phyloP scores from a whole-genome alignment of 1,140 invertebrate genomes.

The Musca domestica region DNA sequence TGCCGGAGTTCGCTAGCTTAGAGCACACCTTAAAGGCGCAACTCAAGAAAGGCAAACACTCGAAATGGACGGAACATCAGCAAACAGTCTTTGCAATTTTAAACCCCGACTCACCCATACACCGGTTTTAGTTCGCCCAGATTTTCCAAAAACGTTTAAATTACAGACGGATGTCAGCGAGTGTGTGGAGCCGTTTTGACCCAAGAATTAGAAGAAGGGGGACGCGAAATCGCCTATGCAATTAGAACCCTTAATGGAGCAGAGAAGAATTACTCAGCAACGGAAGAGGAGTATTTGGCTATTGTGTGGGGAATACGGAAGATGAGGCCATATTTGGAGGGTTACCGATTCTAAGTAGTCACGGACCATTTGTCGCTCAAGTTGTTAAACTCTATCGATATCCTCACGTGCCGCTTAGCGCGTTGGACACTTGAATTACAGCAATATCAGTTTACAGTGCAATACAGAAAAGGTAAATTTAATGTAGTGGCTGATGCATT shows the following conservation, averaged over 20 bases:
- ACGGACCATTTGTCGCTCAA: too few relatives aligned
- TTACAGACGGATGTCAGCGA: slow-evolving; percentile 34
- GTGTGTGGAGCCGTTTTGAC: slow-evolving; percentile 33
- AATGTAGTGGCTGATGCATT: too few relatives aligned
- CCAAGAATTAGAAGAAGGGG: slow-evolving; percentile 24
- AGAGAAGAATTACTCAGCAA: slow-evolving; percentile 16
- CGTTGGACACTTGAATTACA: slow-evolving; percentile 7
- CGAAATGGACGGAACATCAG: slow-evolving; percentile 3
- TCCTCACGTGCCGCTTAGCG: slow-evolving; percentile 33
- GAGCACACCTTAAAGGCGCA: slow-evolving; percentile 36
- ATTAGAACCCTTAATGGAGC: slow-evolving; percentile 10
- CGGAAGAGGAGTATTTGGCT: slow-evolving; percentile 15
- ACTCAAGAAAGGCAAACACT: not conserved
- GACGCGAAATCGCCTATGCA: slow-evolving; percentile 22
- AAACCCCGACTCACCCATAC: not conserved
- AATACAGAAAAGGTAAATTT: too few relatives aligned
- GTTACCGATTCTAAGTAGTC: not conserved
- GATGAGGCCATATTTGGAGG: slow-evolving; percentile 5
- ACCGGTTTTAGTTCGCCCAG: slow-evolving; percentile 14
- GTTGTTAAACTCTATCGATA: too few relatives aligned
- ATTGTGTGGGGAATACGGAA: slow-evolving; percentile 21
- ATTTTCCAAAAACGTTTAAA: slow-evolving; percentile 15
- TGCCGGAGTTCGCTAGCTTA: slow-evolving; percentile 6
- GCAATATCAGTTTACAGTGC: too few relatives aligned
- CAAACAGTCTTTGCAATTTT: slow-evolving; percentile 6